phyloP scores from a whole-genome alignment of 2,888 invertebrate genomes.

The Lepeophtheirus nordmannii region DNA sequence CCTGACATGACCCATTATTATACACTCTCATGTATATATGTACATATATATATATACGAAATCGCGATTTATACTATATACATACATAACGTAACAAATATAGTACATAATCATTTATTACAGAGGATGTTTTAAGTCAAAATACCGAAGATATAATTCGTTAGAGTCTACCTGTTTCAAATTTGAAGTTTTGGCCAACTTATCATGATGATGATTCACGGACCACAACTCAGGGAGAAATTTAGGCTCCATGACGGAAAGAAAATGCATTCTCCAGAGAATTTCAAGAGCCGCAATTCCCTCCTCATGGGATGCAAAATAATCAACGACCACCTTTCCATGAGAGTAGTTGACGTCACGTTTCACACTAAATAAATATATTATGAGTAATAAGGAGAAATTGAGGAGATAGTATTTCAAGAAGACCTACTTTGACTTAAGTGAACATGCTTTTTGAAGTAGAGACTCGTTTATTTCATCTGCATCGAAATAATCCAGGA shows the following conservation, averaged over 20 bases:
- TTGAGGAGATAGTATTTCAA: conserved; percentile 29
- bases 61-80: no score
- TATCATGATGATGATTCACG: conserved; percentile 50
- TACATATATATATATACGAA: no score
- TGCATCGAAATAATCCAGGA: conserved; percentile 42
- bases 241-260: conserved; percentile 52
- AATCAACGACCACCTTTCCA: conserved; percentile 34
- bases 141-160: not conserved
- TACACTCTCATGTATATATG: no score
- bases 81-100: no score
- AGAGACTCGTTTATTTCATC: conserved; percentile 37
- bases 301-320: conserved; percentile 35
- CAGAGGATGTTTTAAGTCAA: no score
- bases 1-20: no score
- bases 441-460: conserved; percentile 36
- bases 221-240: conserved; percentile 61
- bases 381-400: conserved; percentile 25
- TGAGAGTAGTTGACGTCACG: conserved; percentile 33
- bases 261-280: conserved; percentile 59
- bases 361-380: conserved; percentile 24
- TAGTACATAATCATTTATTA: no score
- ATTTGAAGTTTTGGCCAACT: conserved; percentile 32
- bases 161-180: not conserved
- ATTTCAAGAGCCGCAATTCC: conserved; percentile 53
- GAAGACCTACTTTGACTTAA: not conserved